phyloP scores from a whole-genome alignment of 2,113 vertebrate genomes.

The Emydura subglobosa region DNA sequence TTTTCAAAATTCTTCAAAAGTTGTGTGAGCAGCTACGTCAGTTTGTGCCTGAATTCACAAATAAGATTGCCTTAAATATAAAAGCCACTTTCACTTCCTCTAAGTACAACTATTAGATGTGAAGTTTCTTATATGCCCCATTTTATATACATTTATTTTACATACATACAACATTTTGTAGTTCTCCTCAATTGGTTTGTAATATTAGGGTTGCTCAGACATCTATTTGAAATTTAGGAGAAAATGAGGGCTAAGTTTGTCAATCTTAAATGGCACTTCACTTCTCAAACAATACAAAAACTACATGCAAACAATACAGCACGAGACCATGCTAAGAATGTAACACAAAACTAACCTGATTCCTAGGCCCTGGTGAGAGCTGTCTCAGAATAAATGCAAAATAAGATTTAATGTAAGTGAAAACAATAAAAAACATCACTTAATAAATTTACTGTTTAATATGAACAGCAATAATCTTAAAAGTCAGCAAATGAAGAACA shows the following conservation, averaged over 20 bases:
- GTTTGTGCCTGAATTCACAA: background rate
- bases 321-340: conserved; percentile 44
- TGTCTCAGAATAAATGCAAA: conserved; percentile 43
- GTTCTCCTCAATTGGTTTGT: background rate
- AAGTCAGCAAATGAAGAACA: background rate
- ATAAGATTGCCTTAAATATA: background rate
- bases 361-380: conserved; percentile 43
- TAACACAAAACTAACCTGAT: conserved; percentile 54
- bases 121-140: too few species aligned
- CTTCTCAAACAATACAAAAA: conserved; percentile 30
- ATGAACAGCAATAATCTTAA: background rate
- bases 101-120: background rate
- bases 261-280: background rate
- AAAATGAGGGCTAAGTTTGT: background rate
- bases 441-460: background rate
- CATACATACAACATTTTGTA: background rate
- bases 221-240: background rate
- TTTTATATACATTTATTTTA: too few species aligned
- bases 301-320: conserved; percentile 57
- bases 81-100: background rate
- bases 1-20: background rate
- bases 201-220: background rate
- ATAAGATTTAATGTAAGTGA: conserved; percentile 36
- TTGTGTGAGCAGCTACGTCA: background rate
- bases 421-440: conserved; percentile 19